A percentile compares a stretch with the other conserved stretches of the same genome.
These are phyloP conservation scores for Carassius gibelio DNA, from an alignment of 2,113 vertebrate species.

Conservation along the genomic window DNA sequence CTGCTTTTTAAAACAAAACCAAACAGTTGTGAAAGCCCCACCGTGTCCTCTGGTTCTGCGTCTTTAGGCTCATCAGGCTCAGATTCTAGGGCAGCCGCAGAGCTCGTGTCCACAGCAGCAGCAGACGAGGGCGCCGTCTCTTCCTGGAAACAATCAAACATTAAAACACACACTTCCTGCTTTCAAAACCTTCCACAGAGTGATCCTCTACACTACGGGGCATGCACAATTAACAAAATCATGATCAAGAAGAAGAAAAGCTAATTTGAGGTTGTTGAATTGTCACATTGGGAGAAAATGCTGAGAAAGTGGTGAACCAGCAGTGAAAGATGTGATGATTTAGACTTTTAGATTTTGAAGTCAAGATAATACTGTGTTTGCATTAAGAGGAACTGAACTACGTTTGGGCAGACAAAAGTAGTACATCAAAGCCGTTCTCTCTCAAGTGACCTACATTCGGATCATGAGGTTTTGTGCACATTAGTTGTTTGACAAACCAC, in stretches of 20 bases:
- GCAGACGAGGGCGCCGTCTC: constrained; percentile 58
- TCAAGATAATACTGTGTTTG: too few species aligned
- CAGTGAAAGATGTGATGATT: not conserved
- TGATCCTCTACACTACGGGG: constrained; percentile 13
- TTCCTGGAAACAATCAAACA: constrained; percentile 64
- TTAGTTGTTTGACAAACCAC: constrained; percentile 30
- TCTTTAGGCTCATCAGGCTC: constrained; percentile 75
- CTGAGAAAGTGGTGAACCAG: not conserved
- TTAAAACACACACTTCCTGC: not conserved
- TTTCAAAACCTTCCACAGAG: not conserved
- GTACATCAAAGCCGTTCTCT: not conserved
- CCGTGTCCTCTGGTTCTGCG: constrained; percentile 75
- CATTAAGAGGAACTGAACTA: not conserved
- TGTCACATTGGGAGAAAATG: not conserved
- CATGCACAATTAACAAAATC: constrained; percentile 24
- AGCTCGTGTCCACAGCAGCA: constrained; percentile 60
- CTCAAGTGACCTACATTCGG: constrained; percentile 7
- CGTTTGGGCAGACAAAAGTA: not conserved
- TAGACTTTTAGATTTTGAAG: not conserved
- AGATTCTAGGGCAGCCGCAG: constrained; percentile 58
- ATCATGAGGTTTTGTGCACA: not conserved
- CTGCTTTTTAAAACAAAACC: too few species aligned
- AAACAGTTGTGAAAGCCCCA: constrained; percentile 60
- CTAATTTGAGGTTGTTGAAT: not conserved
- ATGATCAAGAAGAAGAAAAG: constrained; percentile 1